phyloP scores from a whole-genome alignment of 2,113 vertebrate genomes.

The Lonchura striata region DNA sequence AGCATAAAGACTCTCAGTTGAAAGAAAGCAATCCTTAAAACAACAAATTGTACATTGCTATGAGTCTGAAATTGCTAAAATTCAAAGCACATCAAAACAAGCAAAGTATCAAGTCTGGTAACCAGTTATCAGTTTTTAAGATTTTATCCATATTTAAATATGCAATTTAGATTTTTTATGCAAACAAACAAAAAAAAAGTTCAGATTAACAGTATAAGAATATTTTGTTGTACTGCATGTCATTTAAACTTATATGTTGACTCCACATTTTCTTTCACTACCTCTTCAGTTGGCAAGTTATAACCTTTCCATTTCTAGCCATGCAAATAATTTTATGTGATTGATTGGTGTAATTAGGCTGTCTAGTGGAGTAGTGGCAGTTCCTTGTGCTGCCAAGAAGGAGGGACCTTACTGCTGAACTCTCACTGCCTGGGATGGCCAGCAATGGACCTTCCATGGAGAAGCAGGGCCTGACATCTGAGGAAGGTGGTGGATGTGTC shows the following conservation, averaged over 20 bases:
- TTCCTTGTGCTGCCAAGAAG: constrained; percentile 12
- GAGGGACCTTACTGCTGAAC: constrained; percentile 2
- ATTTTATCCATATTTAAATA: neutral
- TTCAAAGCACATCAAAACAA: neutral
- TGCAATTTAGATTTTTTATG: neutral
- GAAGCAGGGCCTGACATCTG: neutral
- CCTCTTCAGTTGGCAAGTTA: neutral
- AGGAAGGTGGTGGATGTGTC: neutral
- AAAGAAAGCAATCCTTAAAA: neutral
- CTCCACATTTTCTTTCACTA: neutral
- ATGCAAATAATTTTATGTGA: neutral
- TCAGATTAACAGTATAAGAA: neutral
- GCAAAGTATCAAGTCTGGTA: neutral
- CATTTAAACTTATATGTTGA: neutral
- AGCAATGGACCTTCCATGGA: neutral
- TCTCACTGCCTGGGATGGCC: neutral
- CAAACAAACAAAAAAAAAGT: neutral
- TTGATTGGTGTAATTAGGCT: constrained; percentile 49
- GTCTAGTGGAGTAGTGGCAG: neutral
- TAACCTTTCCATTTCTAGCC: neutral
- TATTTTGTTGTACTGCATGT: neutral
- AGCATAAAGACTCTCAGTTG: neutral
- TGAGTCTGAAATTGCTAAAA: neutral
- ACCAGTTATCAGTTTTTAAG: neutral
- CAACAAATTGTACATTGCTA: neutral